These are phyloP conservation scores for Cheiracanthium punctorium DNA, from an alignment of 2,888 invertebrate species.

Conservation along the genomic window DNA sequence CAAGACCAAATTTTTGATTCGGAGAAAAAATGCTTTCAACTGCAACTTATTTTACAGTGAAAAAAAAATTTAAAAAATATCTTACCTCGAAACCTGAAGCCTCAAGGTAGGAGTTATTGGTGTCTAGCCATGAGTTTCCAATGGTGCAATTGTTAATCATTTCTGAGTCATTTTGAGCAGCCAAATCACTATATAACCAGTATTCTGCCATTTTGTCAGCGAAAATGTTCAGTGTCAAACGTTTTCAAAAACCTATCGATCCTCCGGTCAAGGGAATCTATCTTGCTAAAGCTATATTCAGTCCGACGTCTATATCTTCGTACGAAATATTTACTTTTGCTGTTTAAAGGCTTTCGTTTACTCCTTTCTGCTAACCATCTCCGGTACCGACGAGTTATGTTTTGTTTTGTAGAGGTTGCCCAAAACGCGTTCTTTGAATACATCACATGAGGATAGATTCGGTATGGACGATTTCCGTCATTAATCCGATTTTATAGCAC, in stretches of 20 bases:
- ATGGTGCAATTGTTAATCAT: conserved; percentile 15
- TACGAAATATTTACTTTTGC: conserved; percentile 42
- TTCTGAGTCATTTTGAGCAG: conserved; percentile 18
- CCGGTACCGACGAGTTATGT: conserved; percentile 31
- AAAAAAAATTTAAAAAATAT: no score
- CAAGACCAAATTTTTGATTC: no score
- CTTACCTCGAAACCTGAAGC: no score
- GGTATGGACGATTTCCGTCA: background rate
- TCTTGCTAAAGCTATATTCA: background rate
- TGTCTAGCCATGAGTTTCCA: conserved; percentile 19
- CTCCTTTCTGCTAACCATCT: conserved; percentile 19
- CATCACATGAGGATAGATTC: conserved; percentile 69
- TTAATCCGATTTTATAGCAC: conserved; percentile 16
- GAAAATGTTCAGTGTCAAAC: conserved; percentile 56
- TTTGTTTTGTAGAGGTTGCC: conserved; percentile 35
- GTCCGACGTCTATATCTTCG: conserved; percentile 55
- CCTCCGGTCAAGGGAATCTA: conserved; percentile 2
- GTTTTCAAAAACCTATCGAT: conserved; percentile 41
- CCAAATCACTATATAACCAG: conserved; percentile 25
- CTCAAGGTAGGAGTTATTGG: conserved; percentile 30
- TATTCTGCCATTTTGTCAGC: conserved; percentile 36
- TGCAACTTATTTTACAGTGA: no score
- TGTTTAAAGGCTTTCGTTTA: conserved; percentile 29
- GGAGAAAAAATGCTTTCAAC: no score
- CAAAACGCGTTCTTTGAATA: conserved; percentile 64